Base-by-base conservation (phyloP, 2,888 invertebrate species). In the Athalia cordata region DNA sequence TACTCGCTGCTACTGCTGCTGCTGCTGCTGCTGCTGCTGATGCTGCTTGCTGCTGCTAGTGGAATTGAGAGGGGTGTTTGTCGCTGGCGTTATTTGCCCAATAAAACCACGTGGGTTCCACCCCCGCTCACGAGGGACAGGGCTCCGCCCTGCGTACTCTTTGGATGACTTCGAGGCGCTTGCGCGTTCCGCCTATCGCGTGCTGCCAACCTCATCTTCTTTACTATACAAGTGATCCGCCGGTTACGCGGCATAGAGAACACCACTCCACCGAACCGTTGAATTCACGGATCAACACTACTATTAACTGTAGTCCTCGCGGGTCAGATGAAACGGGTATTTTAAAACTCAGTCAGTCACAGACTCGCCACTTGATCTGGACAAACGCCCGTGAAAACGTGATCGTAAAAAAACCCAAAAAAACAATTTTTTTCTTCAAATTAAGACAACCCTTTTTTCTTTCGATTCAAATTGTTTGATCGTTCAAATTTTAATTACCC, bases 61-160 rank as follows among this genome's bases (percentile, higher is more conserved):
- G 29, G 29, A 72, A 64, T 68, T 45, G 72, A 74, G 75, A 85
- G 85, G 85, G 87, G 85, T 88, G 87, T 88, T 88, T 88, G 87
- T 87, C 87, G 87, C 87, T 85, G 85, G 84, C 86, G 86, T 88
- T 89, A 89, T 89, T 88, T 88, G 89, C 85, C 88, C 88, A 89
- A 88, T 88, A 89, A 88, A 88, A 87, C 86, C 88, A 89, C 88
- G 88, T 89, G 88, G 88, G 85, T 81, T 61, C 29, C 84, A 83
- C 79, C 83, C 83, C 84, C 82, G 79, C 82, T 79, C 79, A 77
- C 74, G 66, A 75, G 75, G 75, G 52, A 50, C 75, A 64, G 64
- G 64, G 75, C 75, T 75, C 75, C 75, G 75, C 75, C 75, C 64
- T 64, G 75, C 13, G 62, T 75, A 47, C 50, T 43, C 62, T 75